Base-by-base conservation (phyloP, 2,797 vertebrate genomes). In the Melanotaenia parkinsoni region DNA sequence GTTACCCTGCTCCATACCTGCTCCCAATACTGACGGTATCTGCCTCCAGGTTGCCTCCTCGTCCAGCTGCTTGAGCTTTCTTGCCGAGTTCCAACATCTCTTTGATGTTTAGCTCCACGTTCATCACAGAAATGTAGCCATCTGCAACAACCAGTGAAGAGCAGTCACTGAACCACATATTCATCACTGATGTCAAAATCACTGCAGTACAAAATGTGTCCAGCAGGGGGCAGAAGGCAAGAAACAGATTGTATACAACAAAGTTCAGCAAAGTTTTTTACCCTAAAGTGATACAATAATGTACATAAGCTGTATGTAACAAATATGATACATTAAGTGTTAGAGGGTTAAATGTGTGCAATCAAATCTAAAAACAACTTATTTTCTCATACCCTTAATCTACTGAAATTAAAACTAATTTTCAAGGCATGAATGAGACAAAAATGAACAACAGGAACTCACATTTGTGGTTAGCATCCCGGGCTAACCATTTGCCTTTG, bases 71-170 rank as follows among this genome's bases (percentile, higher is more conserved):
- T 69, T 94, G 93, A 2, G 92, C 94, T 66, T 91, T 94, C 76
- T 95, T 95, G n/a, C 86, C 91, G 3, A 92, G 86, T 58, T 93
- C 85, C 80, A 93, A 26, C 91, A 95, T 94, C 84, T 95, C 94
- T 80, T 95, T 92, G 28, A 91, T 90, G 10, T 91, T 93, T 13
- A 93, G 63, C 68, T 95, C 93, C 47, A 95, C 89, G 47, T 93
- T 92, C 89, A 91, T 93, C 72, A 92, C 88, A 1, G 87, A 94
- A 65, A 95, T 59, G 2, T 94, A 95, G 2, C 82, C 94, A 65
- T 91, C 97, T 98, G 88, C 30, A 86, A 64, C 16, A 62, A 50
- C 33, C n/a, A 67, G 1, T 22, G 24, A 0, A 38, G 53, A 71
- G 56, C 12, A 30, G 35, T 62, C 16, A 62, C 1, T 40, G 24